Conservation (phyloP, 2,113 vertebrate genomes). For the Nymphicus hollandicus region DNA sequence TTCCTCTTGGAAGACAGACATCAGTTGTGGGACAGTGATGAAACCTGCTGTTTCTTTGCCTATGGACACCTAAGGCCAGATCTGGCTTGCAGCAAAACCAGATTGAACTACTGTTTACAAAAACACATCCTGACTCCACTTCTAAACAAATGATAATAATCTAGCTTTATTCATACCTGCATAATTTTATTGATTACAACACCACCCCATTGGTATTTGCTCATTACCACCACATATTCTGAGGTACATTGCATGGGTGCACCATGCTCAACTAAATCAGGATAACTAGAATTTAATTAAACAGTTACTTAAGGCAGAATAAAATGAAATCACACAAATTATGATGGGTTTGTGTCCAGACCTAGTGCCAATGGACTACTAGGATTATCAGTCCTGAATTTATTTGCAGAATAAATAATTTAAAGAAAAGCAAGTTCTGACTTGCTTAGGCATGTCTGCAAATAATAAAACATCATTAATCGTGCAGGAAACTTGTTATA, state of each 20-base stretch:
- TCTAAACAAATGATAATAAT: not conserved
- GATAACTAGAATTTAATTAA: not conserved
- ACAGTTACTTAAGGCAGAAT: not conserved
- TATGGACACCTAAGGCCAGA: not conserved
- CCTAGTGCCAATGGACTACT: fast-evolving
- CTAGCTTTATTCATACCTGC: not conserved
- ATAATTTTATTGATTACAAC: not conserved
- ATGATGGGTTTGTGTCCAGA: not conserved
- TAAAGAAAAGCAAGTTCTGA: not conserved
- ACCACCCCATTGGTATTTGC: not conserved
- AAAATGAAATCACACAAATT: not conserved
- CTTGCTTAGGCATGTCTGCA: not conserved
- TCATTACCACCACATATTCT: not conserved
- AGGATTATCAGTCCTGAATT: not conserved
- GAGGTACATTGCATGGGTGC: fast-evolving
- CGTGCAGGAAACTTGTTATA: not conserved
- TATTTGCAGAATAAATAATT: not conserved
- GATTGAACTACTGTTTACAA: not conserved
- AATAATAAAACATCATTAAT: not conserved
- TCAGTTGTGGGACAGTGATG: fast-evolving
- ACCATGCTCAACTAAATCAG: not conserved
- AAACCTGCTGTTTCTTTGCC: not conserved
- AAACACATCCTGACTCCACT: not conserved
- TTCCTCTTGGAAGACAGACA: not conserved
- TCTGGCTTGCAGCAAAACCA: not conserved